Evolutionary conservation across 1,140 invertebrate species (phyloP).

Genomic region (Acyrthosiphon pisum): DNA sequence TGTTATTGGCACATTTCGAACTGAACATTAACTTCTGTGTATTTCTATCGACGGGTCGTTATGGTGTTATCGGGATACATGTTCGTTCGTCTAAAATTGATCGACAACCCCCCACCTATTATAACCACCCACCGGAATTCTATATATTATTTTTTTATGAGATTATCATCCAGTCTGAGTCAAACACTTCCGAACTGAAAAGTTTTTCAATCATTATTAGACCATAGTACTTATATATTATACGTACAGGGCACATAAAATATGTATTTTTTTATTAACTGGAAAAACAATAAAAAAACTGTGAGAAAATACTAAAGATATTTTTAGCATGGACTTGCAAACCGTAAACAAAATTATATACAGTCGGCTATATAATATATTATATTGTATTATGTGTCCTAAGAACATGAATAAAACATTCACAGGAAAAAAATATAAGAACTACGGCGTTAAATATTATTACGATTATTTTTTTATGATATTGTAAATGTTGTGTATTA

Average conservation of each 20-base stretch:
- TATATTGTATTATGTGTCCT: background rate
- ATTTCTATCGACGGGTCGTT: background rate
- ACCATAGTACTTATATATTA: background rate
- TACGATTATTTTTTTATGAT: background rate
- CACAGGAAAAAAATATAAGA: background rate
- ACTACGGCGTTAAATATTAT: background rate
- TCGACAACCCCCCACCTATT: background rate
- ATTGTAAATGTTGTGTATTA: background rate
- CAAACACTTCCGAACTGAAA: background rate
- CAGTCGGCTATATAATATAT: background rate
- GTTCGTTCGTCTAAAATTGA: background rate
- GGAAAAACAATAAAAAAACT: conserved; percentile 14
- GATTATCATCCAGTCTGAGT: background rate
- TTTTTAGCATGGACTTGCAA: background rate
- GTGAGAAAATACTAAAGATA: conserved; percentile 19
- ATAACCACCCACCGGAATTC: background rate
- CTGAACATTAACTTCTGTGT: background rate
- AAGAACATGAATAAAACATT: conserved; percentile 37
- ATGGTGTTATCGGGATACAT: background rate
- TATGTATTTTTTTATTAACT: conserved; percentile 32
- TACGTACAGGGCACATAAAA: background rate
- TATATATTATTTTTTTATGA: background rate
- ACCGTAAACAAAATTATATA: background rate
- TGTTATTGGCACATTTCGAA: background rate
- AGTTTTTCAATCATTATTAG: background rate